Evolutionary conservation across 2,797 vertebrate genomes (phyloP), one percentile per base, ranked within the genome.

Genomic region (Helarctos malayanus): DNA sequence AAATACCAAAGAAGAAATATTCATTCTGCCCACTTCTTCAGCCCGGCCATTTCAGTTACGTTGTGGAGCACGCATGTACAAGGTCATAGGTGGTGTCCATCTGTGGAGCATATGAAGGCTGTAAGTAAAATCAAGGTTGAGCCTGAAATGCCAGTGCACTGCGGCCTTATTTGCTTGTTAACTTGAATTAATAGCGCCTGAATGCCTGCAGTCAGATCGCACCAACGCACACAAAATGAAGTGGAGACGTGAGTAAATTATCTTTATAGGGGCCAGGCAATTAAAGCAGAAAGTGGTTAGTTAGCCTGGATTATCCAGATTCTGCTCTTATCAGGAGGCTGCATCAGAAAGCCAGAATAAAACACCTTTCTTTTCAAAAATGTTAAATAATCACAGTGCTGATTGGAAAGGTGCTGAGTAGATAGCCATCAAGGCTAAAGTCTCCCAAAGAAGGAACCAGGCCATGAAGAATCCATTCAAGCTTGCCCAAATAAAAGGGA

Each of bases 241-340:
- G 76, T 82, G 76, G 57, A 79, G 79, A 96, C 88, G 56, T 80
- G 80, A 97, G 89, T 75, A 91, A 96, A 97, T 95, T 75, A 95
- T 91, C 81, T 88, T 90, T 54, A 41, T 86, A 65, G 38, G n/a
- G 86, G 80, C 75, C 19, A 57, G 93, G 68, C 21, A 94, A 94
- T 97, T 91, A 97, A 93, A 71, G 27, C 78, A 91, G 87, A 97
- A 96, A 25, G n/a, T 87, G 15, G 16, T 92, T 80, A 57, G 41
- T 96, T 94, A 89, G 65, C 76, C 41, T 78, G 57, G 76, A 94
- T 96, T 93, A 92, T 90, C 85, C 41, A 45, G 69, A 94, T 96
- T 83, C 41, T 95, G 75, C 65, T 79, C 57, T 93, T 96, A 95
- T 82, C 54, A 59, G 86, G 71, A 69, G 65, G 32, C 56, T 89